Base-by-base conservation (phyloP, 2,113 vertebrate species). In the Terrapene triunguis region DNA sequence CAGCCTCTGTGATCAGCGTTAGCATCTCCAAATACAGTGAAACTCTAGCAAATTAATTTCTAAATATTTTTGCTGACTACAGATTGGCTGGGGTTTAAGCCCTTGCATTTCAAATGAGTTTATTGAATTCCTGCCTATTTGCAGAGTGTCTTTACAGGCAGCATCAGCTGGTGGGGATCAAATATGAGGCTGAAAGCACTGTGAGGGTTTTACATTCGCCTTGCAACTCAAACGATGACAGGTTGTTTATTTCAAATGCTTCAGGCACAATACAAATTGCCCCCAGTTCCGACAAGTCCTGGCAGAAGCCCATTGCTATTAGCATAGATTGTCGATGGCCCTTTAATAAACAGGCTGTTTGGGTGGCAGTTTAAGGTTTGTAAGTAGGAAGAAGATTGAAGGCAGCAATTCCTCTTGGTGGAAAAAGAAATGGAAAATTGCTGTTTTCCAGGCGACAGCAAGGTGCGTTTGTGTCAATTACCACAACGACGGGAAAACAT, bases 331-430 rank as follows among this genome's bases (percentile, higher is more conserved):
- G 1, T 79, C 83, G 80, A 93, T 85, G 90, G 78, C 69, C 72
- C 69, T 51, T 79, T 88, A 83, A 87, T 8, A 2, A 88, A 35
- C 74, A 87, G 53, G n/a, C 72, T 7, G 80, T 74, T 74, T 38
- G 5, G 29, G 78, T 51, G 74, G 29, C 89, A 51, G 54, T 76
- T 50, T 51, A 2, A 78, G 16, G 72, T 85, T 95, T 90, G 82
- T 93, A 89, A 89, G 89, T 83, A 94, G 38, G 91, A 95, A 91
- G 92, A 92, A 78, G 89, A 78, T 80, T n/a, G 89, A 92, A 95
- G 90, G 38, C 82, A 21, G 76, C 82, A 93, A 38, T 79, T 92
- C 76, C 84, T 80, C 94, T 90, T 7, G 10, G 93, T 80, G 79
- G 48, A 62, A 1, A 3, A 74, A 84, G 93, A 84, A 92, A 59